A percentile compares a stretch with the other conserved stretches of the same genome.
Conservation (phyloP, 37 sponge, comb jelly and placozoan genomes). For the Spongilla lacustris region DNA sequence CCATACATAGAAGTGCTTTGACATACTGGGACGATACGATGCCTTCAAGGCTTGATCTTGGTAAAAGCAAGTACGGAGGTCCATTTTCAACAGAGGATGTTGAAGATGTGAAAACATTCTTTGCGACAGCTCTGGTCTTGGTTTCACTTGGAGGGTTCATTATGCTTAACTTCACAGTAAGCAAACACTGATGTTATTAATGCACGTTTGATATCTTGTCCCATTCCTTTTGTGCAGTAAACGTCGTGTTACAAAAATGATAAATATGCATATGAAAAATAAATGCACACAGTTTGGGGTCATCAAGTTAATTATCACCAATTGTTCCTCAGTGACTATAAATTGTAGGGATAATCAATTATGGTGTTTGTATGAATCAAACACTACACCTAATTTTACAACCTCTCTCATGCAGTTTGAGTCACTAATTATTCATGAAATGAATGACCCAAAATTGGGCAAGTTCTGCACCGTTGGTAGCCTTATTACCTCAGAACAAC, state of each 20-base stretch:
- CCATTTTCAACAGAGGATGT: constrained; percentile 8
- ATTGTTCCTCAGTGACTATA: too few species aligned
- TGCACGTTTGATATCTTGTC: too few species aligned
- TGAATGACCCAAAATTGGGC: background rate
- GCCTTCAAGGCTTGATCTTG: constrained; percentile 1
- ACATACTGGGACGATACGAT: background rate
- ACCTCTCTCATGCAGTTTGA: too few species aligned
- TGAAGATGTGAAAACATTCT: constrained; percentile 16
- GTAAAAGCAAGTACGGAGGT: constrained; percentile 6
- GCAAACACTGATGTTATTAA: too few species aligned
- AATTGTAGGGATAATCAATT: too few species aligned
- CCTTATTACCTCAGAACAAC: background rate
- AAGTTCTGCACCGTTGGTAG: background rate
- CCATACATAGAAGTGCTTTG: constrained; percentile 3
- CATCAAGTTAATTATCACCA: too few species aligned
- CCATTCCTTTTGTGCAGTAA: too few species aligned
- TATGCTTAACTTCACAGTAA: too few species aligned
- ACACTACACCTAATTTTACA: background rate
- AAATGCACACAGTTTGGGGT: too few species aligned
- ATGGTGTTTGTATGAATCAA: too few species aligned
- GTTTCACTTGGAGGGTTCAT: background rate
- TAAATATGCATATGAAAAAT: too few species aligned
- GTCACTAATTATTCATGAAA: background rate
- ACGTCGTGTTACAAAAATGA: too few species aligned
- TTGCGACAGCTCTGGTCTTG: background rate